A percentile compares a stretch with the other conserved stretches of the same genome.
phyloP scores from a whole-genome alignment of 2,888 invertebrate species.

The Hybos culiciformis region DNA sequence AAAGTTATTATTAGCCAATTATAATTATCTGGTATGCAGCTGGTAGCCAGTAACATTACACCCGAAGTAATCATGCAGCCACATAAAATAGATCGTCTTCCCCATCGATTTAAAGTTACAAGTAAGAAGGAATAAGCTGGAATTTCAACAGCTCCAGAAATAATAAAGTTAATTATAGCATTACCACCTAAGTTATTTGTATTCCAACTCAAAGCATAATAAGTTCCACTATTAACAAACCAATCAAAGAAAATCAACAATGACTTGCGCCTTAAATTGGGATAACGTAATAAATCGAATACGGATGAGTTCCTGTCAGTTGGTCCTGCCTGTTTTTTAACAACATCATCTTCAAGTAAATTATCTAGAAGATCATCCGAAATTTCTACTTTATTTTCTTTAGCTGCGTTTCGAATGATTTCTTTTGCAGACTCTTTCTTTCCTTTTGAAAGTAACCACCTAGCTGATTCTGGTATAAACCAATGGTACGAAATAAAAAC shows the following conservation, averaged over 20 bases:
- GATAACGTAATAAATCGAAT: conserved; percentile 47
- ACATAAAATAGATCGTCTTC: conserved; percentile 52
- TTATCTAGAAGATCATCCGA: conserved; percentile 40
- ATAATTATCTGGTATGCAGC: conserved; percentile 41
- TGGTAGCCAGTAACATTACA: conserved; percentile 42
- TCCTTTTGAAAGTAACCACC: conserved; percentile 55
- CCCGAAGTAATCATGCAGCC: conserved; percentile 54
- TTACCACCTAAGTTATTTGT: conserved; percentile 58
- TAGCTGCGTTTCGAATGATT: conserved; percentile 47
- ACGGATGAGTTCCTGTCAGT: conserved; percentile 33
- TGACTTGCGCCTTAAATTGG: conserved; percentile 49
- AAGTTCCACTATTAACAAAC: conserved; percentile 64
- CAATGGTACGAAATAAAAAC: conserved; percentile 56
- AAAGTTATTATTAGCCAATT: conserved; percentile 43
- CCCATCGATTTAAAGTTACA: conserved; percentile 54
- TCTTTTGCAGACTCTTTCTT: conserved; percentile 46
- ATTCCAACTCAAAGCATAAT: conserved; percentile 66
- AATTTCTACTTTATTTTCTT: conserved; percentile 47
- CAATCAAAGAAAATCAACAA: conserved; percentile 61
- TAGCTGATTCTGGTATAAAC: conserved; percentile 61
- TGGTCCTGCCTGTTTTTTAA: not conserved
- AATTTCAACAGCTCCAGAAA: conserved; percentile 62
- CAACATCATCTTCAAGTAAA: conserved; percentile 34
- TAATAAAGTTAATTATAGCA: conserved; percentile 56
- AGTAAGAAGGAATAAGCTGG: conserved; percentile 55